Evolutionary conservation across 2,797 vertebrate species (phyloP), one percentile per base, ranked within the genome.

Genomic region (Notolepis coatsorum): DNA sequence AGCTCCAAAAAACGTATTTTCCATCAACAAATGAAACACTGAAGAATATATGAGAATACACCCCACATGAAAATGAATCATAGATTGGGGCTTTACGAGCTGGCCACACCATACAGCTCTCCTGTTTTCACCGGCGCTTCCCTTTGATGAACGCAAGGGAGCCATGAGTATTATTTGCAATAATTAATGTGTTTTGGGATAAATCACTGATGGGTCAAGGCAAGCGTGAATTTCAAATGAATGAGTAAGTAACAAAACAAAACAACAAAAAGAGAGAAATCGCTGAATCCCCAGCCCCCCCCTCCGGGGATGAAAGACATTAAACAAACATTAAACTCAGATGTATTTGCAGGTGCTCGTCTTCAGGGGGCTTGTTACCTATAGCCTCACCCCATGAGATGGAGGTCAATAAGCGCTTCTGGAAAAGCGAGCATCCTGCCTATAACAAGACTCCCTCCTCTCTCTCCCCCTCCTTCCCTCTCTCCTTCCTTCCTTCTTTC

Each of bases 301-400:
- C 61, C 51, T 71, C n/a, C 8, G 46, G 61, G 80, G 79, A 85
- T 84, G 35, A 83, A 88, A 85, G 62, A 74, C 25, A n/a, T n/a
- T n/a, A n/a, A n/a, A n/a, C 15, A 3, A 46, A 28, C 49, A 58
- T 72, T 81, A 83, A 33, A 78, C 6, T 75, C 53, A 68, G 35
- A 71, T 62, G 54, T 52, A 58, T 79, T 77, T 74, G 69, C 59
- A 49, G 41, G 28, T 42, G 51, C 60, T 37, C 8, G 23, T 71
- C 88, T 86, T 82, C 51, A 0, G 79, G 80, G 89, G 88, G 75
- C 84, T 89, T 67, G 74, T 89, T 91, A 87, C 74, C 73, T 48
- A 17, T 56, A 45, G n/a, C n/a, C 30, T 27, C 65, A 62, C 51
- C 68, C 75, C 5, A 13, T 28, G 49, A 75, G 75, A 73, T 69